Evolutionary conservation across 2,113 vertebrate species (phyloP).

Genomic region (Coregonus clupeaformis): DNA sequence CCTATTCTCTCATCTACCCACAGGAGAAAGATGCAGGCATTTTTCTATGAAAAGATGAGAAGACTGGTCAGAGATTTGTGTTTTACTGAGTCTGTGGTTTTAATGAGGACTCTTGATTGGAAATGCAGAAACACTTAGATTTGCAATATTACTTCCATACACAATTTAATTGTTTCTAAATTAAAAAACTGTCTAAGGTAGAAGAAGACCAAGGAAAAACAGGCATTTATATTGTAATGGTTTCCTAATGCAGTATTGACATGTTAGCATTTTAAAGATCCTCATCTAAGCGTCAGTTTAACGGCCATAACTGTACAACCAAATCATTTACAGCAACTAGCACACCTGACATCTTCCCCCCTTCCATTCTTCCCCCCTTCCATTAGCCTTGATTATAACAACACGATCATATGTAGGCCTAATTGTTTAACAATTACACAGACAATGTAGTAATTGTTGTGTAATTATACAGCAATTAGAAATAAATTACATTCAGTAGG

Average conservation of each 20-base stretch:
- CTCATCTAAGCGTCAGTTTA: no score
- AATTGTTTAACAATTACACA: no score
- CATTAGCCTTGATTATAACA: no score
- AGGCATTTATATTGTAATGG: not conserved
- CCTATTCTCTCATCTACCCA: conserved; percentile 15
- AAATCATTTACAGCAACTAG: no score
- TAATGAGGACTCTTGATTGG: not conserved
- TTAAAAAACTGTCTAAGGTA: not conserved
- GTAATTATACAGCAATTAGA: conserved; percentile 6
- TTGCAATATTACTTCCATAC: not conserved
- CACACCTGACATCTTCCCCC: no score
- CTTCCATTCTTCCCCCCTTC: no score
- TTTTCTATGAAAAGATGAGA: not conserved
- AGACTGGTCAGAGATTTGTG: not conserved
- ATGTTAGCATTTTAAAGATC: no score
- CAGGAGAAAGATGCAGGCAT: not conserved
- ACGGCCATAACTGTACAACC: no score
- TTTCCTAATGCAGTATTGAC: not conserved
- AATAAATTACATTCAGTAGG: not conserved
- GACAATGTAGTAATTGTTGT: not conserved
- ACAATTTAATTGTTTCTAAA: not conserved
- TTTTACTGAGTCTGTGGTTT: not conserved
- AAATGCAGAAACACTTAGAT: not conserved
- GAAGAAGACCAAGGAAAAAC: not conserved
- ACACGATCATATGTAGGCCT: no score